These are phyloP conservation scores for Rhinoptilus africanus DNA, from an alignment of 2,113 vertebrate genomes.

Conservation along the genomic window DNA sequence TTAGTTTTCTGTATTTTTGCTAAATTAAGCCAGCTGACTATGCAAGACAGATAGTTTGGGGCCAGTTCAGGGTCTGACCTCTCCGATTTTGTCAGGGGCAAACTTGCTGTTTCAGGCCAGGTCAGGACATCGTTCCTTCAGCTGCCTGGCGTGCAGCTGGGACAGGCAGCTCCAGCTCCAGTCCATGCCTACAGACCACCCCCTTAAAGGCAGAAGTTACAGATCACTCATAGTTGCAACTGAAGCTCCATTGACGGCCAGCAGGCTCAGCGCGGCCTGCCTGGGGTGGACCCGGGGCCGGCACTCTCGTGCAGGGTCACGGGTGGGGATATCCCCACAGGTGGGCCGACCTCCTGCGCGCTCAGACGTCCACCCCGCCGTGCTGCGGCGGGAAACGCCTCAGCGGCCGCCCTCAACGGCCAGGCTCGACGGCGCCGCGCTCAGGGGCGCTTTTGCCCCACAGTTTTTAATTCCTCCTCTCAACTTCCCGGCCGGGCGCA, in stretches of 20 bases:
- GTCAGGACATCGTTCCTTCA: not conserved
- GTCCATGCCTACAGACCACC: rapidly evolving
- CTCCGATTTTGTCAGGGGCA: not conserved
- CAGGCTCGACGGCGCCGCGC: rapidly evolving
- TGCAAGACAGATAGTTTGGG: rapidly evolving
- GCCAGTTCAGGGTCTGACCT: not conserved
- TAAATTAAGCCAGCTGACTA: not conserved
- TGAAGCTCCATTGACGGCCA: rapidly evolving
- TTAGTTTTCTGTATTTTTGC: not conserved
- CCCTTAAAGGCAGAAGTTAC: not conserved
- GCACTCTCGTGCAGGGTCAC: rapidly evolving
- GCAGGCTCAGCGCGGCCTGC: not conserved
- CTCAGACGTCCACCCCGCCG: not conserved
- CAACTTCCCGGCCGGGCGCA: rapidly evolving
- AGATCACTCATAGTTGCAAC: not conserved
- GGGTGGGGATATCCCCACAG: no score
- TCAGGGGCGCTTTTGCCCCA: rapidly evolving
- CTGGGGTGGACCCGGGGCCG: rapidly evolving
- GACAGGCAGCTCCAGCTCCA: not conserved
- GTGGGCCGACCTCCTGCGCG: not conserved
- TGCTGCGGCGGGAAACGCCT: not conserved
- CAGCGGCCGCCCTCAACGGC: not conserved
- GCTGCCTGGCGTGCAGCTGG: rapidly evolving
- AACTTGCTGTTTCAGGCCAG: not conserved
- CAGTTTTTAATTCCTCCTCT: rapidly evolving